phyloP scores from a whole-genome alignment of 2,113 vertebrate species.

The Archocentrus centrarchus region DNA sequence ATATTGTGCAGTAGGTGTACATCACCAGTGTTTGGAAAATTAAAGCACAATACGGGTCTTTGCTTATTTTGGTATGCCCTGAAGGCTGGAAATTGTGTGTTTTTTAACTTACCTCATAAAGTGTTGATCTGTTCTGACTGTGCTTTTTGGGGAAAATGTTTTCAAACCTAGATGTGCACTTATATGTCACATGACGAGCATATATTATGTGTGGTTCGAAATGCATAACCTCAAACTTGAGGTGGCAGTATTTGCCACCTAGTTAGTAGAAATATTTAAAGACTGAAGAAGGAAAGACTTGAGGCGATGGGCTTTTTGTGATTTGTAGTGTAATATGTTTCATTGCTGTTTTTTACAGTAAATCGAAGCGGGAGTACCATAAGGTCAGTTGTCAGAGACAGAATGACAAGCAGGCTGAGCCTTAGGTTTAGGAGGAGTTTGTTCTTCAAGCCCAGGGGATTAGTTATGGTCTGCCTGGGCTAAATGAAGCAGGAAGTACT shows the following conservation, averaged over 20 bases:
- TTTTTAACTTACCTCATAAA: background rate
- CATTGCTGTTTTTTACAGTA: background rate
- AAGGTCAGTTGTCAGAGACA: conserved; percentile 34
- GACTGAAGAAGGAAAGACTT: conserved; percentile 4
- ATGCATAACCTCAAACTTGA: too few species aligned
- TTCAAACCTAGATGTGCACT: too few species aligned
- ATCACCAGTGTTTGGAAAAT: conserved; percentile 20
- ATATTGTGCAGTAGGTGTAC: conserved; percentile 7
- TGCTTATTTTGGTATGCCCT: background rate
- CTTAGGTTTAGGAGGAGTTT: conserved; percentile 51
- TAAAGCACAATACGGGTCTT: background rate
- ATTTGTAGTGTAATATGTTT: background rate
- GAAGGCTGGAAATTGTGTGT: background rate
- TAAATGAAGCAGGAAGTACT: conserved; percentile 54
- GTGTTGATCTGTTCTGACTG: too few species aligned
- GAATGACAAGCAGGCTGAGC: conserved; percentile 35
- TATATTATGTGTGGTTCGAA: too few species aligned
- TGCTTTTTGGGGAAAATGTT: too few species aligned
- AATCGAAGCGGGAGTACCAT: conserved; percentile 15
- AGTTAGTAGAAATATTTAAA: background rate
- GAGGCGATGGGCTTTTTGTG: background rate
- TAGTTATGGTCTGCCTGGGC: conserved; percentile 45
- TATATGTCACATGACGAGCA: too few species aligned
- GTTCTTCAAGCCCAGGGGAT: conserved; percentile 53
- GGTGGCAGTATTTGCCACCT: background rate